Evolutionary conservation across 2,888 invertebrate genomes (phyloP).

Genomic region (Idaea biselata): DNA sequence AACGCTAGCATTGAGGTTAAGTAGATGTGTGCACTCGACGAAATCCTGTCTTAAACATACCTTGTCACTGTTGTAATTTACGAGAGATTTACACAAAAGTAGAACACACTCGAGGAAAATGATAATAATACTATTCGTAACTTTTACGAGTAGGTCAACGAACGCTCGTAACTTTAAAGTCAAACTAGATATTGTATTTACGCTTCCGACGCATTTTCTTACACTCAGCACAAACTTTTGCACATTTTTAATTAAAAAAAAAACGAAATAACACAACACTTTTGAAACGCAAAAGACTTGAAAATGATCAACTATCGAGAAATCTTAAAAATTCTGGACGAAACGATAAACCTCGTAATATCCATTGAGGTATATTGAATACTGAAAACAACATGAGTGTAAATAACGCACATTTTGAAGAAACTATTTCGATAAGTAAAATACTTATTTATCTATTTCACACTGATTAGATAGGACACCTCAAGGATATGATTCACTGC

Average conservation of each 20-base stretch:
- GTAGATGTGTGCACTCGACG: conserved; percentile 18
- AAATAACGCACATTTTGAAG: conserved; percentile 49
- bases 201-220: conserved; percentile 66
- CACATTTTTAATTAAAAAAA: conserved; percentile 15
- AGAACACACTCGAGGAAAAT: conserved; percentile 63
- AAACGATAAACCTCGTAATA: conserved; percentile 12
- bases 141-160: conserved; percentile 27
- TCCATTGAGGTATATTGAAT: conserved; percentile 20
- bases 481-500: conserved; percentile 61
- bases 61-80: conserved; percentile 47
- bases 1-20: conserved; percentile 1
- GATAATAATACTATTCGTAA: conserved; percentile 41
- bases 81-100: conserved; percentile 45
- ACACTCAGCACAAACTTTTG: conserved; percentile 29
- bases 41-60: conserved; percentile 36
- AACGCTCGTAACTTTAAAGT: too few relatives aligned
- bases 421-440: conserved; percentile 64
- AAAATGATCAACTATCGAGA: neutral
- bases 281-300: neutral
- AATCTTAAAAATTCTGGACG: conserved; percentile 7
- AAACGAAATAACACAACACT: neutral
- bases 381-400: conserved; percentile 37
- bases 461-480: conserved; percentile 68
- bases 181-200: conserved; percentile 60
- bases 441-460: conserved; percentile 62